Evolutionary conservation across 2,113 vertebrate species (phyloP).

Genomic region (Heterochromis multidens): DNA sequence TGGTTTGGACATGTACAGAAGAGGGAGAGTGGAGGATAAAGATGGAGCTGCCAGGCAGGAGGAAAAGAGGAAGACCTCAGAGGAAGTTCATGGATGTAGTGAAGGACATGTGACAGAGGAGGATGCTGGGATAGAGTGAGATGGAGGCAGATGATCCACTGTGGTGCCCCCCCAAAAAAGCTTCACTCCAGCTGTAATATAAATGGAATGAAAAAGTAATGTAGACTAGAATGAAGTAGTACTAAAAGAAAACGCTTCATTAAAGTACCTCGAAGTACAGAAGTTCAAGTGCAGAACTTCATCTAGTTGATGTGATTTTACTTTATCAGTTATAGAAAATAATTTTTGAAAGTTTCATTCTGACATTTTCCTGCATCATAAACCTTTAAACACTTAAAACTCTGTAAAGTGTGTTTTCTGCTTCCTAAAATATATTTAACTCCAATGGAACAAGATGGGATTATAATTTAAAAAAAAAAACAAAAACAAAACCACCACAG

Average conservation of each 20-base stretch:
- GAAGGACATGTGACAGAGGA: no score
- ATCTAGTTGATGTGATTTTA: rapidly evolving
- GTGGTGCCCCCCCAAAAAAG: no score
- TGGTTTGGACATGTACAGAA: no score
- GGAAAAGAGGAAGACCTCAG: no score
- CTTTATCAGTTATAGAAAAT: neutral
- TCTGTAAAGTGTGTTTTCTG: neutral
- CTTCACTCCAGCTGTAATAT: rapidly evolving
- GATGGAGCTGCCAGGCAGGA: no score
- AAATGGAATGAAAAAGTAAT: neutral
- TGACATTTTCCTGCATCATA: no score
- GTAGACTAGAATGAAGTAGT: rapidly evolving
- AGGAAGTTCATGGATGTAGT: no score
- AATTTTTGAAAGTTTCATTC: no score
- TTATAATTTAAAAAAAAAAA: neutral
- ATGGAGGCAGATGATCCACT: no score
- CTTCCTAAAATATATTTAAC: neutral
- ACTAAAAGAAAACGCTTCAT: rapidly evolving
- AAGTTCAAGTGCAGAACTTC: rapidly evolving
- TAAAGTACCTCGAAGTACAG: neutral
- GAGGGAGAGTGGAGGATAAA: no score
- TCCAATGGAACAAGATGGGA: rapidly evolving
- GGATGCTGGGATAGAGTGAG: no score
- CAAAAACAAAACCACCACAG: neutral
- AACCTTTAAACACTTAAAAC: no score